Conservation (phyloP, 2,113 vertebrate species). For the Crypturellus undulatus region DNA sequence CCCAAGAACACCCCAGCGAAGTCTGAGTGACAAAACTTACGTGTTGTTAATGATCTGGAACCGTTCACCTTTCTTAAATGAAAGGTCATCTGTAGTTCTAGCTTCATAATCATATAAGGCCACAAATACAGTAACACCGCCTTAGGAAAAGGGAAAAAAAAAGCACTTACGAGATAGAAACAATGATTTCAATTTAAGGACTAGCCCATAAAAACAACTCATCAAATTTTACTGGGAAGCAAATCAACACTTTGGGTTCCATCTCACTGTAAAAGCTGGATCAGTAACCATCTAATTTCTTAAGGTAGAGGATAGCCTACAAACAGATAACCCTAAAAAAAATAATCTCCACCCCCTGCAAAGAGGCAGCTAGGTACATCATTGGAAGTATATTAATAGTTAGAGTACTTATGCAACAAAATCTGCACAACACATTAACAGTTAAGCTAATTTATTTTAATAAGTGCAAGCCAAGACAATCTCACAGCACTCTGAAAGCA, state of each 20-base stretch:
- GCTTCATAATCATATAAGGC: constrained; percentile 99
- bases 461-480: neutral
- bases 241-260: neutral
- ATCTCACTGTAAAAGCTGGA: neutral
- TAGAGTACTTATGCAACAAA: neutral
- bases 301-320: neutral
- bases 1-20: neutral
- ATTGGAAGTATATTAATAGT: neutral
- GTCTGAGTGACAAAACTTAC: constrained; percentile 79
- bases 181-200: neutral
- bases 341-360: neutral
- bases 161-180: neutral
- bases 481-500: neutral
- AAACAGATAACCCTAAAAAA: constrained; percentile 10
- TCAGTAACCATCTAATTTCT: neutral
- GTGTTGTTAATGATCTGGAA: constrained; percentile 99
- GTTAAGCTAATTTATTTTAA: neutral
- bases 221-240: neutral
- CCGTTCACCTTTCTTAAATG: constrained; percentile 97
- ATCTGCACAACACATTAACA: neutral
- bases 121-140: constrained; percentile 98
- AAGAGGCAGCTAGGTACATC: neutral
- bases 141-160: constrained; percentile 67
- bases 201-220: neutral
- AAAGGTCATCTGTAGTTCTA: constrained; percentile 96